Percentiles rank a stretch among this genome's conserved stretches.
These are phyloP conservation scores for Lordiphosa mommai DNA, from an alignment of 1,140 invertebrate genomes.

Conservation along the genomic window DNA sequence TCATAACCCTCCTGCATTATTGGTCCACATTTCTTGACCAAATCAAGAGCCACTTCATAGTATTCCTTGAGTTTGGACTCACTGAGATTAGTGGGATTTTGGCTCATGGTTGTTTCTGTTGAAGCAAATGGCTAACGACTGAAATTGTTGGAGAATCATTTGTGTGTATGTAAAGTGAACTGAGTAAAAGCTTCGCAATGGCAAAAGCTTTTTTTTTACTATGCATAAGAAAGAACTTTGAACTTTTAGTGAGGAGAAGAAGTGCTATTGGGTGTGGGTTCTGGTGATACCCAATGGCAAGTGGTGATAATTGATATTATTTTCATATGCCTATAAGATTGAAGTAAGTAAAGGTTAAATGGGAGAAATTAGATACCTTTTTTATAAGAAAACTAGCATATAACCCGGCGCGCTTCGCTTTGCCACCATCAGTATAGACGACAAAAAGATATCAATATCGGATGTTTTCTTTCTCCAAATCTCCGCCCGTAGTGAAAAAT, in stretches of 20 bases:
- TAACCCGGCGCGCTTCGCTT: too few relatives aligned
- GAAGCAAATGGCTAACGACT: conserved; percentile 18
- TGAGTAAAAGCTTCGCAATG: conserved; percentile 19
- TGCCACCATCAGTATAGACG: too few relatives aligned
- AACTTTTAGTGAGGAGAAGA: conserved; percentile 8
- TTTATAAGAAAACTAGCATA: too few relatives aligned
- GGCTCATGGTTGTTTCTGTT: conserved; percentile 36
- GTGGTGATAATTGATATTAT: too few relatives aligned
- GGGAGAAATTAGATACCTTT: too few relatives aligned
- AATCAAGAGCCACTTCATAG: conserved; percentile 62
- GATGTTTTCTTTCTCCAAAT: too few relatives aligned
- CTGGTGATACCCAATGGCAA: too few relatives aligned
- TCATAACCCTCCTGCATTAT: conserved; percentile 81
- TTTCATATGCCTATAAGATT: too few relatives aligned
- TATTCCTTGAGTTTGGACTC: conserved; percentile 60
- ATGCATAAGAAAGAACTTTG: conserved; percentile 22
- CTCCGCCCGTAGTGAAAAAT: too few relatives aligned
- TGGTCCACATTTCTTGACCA: conserved; percentile 72
- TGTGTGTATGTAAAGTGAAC: not conserved
- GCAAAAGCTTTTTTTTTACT: conserved; percentile 22
- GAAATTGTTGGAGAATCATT: conserved; percentile 13
- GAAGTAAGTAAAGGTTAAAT: too few relatives aligned
- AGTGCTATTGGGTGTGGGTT: conserved; percentile 10
- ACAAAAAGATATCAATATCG: too few relatives aligned
- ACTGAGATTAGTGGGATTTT: conserved; percentile 10